Percentiles rank a stretch among this genome's conserved stretches.
Evolutionary conservation across 2,113 vertebrate genomes (phyloP).

Genomic region (Myrmecophaga tridactyla): DNA sequence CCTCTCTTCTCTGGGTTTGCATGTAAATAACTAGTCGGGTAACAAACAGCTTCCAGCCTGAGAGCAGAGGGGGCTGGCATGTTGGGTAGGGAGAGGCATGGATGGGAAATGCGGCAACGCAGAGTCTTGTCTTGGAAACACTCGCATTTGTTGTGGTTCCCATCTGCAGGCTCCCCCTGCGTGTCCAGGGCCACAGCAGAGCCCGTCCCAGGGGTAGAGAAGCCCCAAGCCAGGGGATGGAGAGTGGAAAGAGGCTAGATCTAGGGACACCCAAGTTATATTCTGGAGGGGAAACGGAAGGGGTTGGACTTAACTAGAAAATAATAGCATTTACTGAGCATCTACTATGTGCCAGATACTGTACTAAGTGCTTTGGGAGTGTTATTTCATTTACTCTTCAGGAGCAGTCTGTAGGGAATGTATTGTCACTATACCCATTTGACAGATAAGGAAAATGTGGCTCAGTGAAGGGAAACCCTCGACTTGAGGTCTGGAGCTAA

Average conservation of each 20-base stretch:
- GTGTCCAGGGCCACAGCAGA: not conserved
- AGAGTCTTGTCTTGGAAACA: not conserved
- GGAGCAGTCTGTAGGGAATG: accelerated
- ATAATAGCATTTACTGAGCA: not conserved
- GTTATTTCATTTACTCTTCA: not conserved
- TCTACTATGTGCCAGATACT: not conserved
- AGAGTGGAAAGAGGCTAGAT: not conserved
- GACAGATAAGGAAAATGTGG: not conserved
- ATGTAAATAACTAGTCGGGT: not conserved
- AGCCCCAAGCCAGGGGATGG: not conserved
- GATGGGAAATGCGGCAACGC: accelerated
- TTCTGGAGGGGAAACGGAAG: not conserved
- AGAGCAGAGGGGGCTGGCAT: not conserved
- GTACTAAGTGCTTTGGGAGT: not conserved
- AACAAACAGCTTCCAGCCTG: not conserved
- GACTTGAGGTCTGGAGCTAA: not conserved
- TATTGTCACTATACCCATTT: not conserved
- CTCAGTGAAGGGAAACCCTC: not conserved
- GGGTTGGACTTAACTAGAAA: not conserved
- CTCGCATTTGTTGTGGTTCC: not conserved
- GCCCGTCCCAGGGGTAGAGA: not conserved
- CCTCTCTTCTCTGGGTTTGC: not conserved
- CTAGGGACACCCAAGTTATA: not conserved
- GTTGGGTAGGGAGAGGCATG: not conserved
- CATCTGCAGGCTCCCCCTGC: not conserved